These are phyloP conservation scores for Nematopogon swammerdamellus DNA, from an alignment of 2,888 invertebrate genomes.

Conservation along the genomic window DNA sequence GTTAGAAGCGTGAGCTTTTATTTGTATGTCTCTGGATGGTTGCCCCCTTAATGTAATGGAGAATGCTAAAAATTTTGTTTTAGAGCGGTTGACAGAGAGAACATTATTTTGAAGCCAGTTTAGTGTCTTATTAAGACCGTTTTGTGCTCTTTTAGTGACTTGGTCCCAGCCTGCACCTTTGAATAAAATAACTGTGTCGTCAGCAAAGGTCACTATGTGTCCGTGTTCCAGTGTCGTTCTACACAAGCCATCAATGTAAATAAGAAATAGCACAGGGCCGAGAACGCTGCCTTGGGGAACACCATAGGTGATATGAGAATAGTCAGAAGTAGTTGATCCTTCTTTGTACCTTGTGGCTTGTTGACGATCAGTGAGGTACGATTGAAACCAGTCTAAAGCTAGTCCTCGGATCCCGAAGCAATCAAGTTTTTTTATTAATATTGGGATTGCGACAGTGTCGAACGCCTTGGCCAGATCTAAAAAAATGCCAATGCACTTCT, in stretches of 20 bases:
- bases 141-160: not conserved
- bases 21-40: not conserved
- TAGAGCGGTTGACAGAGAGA: not conserved
- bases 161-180: not conserved
- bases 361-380: not conserved
- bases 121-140: not conserved
- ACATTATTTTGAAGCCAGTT: not conserved
- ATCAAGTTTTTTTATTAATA: not conserved
- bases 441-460: not conserved
- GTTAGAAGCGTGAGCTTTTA: not conserved
- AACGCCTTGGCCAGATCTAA: slow-evolving; percentile 6
- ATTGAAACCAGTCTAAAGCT: not conserved
- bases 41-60: not conserved
- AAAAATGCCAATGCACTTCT: slow-evolving; percentile 6
- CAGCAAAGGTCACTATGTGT: not conserved
- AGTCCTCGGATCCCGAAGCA: not conserved
- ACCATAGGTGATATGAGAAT: not conserved
- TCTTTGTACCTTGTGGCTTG: not conserved
- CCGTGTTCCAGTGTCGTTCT: not conserved
- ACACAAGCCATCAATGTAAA: not conserved
- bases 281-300: not conserved
- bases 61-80: not conserved
- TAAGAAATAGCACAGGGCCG: not conserved
- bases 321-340: not conserved
- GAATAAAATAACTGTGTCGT: not conserved